These are phyloP conservation scores for Podarcis muralis DNA, from an alignment of 2,113 vertebrate species.

Conservation along the genomic window DNA sequence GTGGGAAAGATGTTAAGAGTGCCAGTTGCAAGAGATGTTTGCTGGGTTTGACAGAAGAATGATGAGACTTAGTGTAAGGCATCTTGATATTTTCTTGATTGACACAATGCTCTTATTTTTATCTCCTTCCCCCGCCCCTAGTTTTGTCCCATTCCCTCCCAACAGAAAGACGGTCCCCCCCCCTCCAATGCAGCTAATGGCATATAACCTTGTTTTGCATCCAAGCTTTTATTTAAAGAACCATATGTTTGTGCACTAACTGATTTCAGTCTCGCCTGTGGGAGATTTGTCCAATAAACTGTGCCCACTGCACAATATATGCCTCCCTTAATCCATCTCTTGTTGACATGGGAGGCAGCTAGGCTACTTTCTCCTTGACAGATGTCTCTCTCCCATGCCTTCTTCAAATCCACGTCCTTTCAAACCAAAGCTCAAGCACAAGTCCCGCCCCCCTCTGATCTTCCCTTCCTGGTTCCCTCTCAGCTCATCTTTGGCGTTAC, in stretches of 20 bases:
- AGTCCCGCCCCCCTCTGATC: background rate
- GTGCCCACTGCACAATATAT: conserved; percentile 20
- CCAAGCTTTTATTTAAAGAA: conserved; percentile 45
- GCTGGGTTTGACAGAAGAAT: too few species aligned
- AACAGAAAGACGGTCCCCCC: conserved; percentile 18
- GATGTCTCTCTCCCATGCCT: background rate
- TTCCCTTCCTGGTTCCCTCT: background rate
- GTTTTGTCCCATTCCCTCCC: background rate
- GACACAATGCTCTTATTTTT: too few species aligned
- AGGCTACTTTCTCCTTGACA: conserved; percentile 1
- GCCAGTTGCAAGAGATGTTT: too few species aligned
- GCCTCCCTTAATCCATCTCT: conserved; percentile 46
- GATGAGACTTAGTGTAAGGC: too few species aligned
- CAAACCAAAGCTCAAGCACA: conserved; percentile 1
- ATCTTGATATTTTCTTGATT: too few species aligned
- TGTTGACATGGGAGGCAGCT: conserved; percentile 43
- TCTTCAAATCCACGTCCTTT: background rate
- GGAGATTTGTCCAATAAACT: conserved; percentile 15
- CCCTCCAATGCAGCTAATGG: conserved; percentile 31
- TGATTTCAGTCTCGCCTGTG: conserved; percentile 33
- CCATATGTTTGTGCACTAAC: conserved; percentile 42
- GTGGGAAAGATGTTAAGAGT: too few species aligned
- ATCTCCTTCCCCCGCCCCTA: too few species aligned
- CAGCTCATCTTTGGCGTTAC: background rate
- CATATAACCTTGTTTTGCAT: conserved; percentile 35